phyloP scores from a whole-genome alignment of 2,113 vertebrate genomes.

The Hyla sarda region DNA sequence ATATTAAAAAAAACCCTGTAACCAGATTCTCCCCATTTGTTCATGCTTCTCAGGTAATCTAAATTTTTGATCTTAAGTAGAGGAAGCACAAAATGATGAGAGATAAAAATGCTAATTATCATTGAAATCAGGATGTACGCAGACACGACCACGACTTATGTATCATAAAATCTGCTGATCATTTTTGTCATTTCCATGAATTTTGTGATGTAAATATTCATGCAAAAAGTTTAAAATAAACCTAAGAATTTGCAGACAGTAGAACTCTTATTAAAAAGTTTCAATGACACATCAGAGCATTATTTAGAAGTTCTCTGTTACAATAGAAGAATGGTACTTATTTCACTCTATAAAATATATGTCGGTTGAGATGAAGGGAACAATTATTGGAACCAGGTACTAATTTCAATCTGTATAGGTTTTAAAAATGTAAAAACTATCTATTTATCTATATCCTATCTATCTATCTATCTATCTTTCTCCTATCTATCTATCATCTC shows the following conservation, averaged over 20 bases:
- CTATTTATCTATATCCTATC: no score
- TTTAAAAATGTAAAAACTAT: no score
- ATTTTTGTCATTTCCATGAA: constrained; percentile 11
- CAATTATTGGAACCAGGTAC: no score
- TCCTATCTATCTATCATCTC: no score
- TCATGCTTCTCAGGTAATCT: constrained; percentile 19
- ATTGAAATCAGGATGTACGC: constrained; percentile 20
- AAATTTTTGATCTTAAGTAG: constrained; percentile 17
- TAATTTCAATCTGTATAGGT: no score
- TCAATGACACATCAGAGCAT: neutral
- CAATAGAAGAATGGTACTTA: no score
- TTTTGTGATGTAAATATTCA: constrained; percentile 19
- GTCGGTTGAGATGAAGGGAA: no score
- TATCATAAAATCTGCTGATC: constrained; percentile 44
- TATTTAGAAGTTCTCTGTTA: neutral
- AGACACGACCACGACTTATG: constrained; percentile 1
- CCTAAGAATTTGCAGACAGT: neutral
- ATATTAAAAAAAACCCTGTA: neutral
- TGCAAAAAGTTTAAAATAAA: neutral
- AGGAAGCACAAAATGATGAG: constrained; percentile 39
- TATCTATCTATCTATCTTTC: no score
- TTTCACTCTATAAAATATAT: no score
- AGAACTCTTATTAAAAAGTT: neutral
- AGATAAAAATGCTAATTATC: constrained; percentile 41
- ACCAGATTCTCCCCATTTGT: neutral